Evolutionary conservation across 2,113 vertebrate genomes (phyloP).

Genomic region (Oncorhynchus nerka): DNA sequence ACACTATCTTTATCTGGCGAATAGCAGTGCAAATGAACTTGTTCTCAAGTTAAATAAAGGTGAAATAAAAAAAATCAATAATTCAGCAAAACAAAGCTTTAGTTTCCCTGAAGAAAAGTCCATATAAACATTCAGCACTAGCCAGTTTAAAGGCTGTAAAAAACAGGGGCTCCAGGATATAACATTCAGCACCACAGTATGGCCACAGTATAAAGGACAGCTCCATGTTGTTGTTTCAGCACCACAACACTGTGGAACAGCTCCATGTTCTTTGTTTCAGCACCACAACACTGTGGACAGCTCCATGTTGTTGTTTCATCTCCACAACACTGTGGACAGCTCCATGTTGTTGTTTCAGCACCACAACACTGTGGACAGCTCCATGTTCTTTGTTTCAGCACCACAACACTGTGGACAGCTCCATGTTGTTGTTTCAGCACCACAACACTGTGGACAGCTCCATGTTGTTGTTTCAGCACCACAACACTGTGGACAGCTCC

Average conservation of each 20-base stretch:
- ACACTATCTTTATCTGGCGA: no score
- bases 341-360: background rate
- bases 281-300: constrained; percentile 27
- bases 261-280: background rate
- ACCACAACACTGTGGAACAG: constrained; percentile 21
- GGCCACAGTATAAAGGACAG: no score
- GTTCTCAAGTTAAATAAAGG: no score
- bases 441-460: constrained; percentile 18
- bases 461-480: background rate
- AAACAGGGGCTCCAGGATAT: no score
- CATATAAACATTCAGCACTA: no score
- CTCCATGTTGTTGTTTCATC: background rate
- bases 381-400: no score
- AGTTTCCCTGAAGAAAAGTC: no score
- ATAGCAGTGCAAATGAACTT: no score
- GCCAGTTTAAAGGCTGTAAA: no score
- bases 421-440: background rate
- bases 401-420: constrained; percentile 16
- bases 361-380: constrained; percentile 17
- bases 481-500: constrained; percentile 15
- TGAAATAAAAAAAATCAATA: no score
- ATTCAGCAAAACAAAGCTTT: no score
- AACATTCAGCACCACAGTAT: no score
- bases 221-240: background rate
- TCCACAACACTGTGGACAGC: constrained; percentile 18